Percentiles rank a stretch among this genome's conserved stretches.
phyloP scores from a whole-genome alignment of 2,113 vertebrate species.

The Melospiza georgiana region DNA sequence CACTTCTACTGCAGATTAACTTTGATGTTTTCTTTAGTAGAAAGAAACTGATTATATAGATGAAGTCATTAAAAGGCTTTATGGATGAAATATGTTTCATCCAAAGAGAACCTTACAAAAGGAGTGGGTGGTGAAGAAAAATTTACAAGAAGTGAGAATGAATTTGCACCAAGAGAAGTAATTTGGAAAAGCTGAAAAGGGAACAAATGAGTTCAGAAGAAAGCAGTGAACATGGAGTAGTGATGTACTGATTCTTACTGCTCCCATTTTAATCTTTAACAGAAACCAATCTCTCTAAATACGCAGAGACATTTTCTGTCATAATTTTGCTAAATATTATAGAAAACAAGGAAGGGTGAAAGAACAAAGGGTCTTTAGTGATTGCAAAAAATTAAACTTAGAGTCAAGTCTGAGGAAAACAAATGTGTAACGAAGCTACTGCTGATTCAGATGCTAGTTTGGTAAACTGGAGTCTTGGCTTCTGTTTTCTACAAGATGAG shows the following conservation, averaged over 20 bases:
- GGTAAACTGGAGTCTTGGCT: background rate
- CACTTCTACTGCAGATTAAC: background rate
- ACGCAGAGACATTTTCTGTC: background rate
- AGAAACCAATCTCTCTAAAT: background rate
- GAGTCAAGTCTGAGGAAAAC: background rate
- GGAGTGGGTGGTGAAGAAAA: background rate
- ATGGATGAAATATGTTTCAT: background rate
- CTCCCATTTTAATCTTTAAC: background rate
- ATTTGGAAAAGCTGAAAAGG: background rate
- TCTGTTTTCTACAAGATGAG: background rate
- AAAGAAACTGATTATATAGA: slow-evolving; percentile 3
- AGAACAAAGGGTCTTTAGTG: background rate
- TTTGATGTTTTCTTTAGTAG: slow-evolving; percentile 44
- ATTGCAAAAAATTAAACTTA: background rate
- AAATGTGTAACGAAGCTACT: background rate
- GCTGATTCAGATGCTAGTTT: background rate
- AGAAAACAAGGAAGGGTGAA: background rate
- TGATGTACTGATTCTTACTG: background rate
- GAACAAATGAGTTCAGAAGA: background rate
- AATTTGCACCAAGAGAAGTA: background rate
- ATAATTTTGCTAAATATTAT: background rate
- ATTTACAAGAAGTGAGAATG: background rate
- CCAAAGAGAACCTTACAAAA: slow-evolving; percentile 4
- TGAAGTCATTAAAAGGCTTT: slow-evolving; percentile 30
- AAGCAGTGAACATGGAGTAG: background rate